Conservation (phyloP, 1,140 invertebrate genomes). For the Paraescarpia echinospica region DNA sequence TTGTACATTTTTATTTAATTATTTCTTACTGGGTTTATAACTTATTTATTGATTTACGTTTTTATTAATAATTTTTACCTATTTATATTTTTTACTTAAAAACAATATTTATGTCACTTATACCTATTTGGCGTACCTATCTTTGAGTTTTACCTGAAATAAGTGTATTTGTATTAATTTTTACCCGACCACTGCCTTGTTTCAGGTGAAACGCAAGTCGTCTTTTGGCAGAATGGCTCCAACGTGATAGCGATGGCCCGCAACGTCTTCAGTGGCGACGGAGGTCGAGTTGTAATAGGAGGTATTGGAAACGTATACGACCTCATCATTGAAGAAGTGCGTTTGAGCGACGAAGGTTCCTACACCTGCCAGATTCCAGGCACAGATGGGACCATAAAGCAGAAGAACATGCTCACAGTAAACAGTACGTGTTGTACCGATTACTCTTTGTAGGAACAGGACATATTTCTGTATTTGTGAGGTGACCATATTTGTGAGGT, state of each 20-base stretch:
- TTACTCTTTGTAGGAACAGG: neutral
- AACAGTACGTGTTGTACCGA: neutral
- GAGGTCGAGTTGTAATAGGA: neutral
- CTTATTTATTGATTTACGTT: no score
- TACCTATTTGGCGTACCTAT: no score
- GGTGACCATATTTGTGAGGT: no score
- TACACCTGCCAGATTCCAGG: neutral
- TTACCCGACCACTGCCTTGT: neutral
- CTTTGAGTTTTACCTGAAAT: no score
- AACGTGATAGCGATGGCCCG: neutral
- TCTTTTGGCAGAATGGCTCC: neutral
- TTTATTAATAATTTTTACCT: no score
- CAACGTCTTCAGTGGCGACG: neutral
- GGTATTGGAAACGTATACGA: neutral
- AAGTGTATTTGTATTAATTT: neutral
- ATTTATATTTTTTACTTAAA: no score
- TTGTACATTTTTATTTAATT: no score
- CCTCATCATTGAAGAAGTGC: neutral
- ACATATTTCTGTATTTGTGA: neutral
- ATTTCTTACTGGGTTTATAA: no score
- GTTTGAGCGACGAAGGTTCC: neutral
- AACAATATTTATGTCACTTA: no score
- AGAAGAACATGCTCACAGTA: neutral
- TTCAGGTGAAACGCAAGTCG: neutral
- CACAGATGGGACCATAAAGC: neutral